Percentiles rank a stretch among this genome's conserved stretches.
Evolutionary conservation across 2,797 vertebrate genomes (phyloP).

Genomic region (Pipistrellus pipistrellus): DNA sequence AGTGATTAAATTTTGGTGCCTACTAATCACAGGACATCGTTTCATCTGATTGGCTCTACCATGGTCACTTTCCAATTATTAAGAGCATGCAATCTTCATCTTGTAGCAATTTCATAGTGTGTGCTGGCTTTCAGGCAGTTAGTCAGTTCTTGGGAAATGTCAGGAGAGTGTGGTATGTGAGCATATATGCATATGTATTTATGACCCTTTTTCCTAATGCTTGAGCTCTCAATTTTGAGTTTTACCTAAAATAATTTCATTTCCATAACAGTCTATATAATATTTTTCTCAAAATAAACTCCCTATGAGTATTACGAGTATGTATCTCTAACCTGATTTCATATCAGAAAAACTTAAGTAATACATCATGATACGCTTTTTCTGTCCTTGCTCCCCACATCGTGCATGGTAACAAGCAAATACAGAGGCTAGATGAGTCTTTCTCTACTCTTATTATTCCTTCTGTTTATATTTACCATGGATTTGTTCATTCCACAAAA

Average conservation of each 20-base stretch:
- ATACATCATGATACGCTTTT: not conserved
- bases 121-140: not conserved
- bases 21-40: slow-evolving; percentile 7
- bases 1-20: not conserved
- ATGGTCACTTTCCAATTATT: not conserved
- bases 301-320: not conserved
- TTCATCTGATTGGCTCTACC: not conserved
- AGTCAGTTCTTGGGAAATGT: not conserved
- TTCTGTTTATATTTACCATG: not conserved
- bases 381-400: not conserved
- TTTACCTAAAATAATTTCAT: slow-evolving; percentile 55
- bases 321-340: not conserved
- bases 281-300: slow-evolving; percentile 49
- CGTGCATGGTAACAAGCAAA: not conserved
- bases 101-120: not conserved
- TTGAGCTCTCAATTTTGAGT: slow-evolving; percentile 24
- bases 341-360: not conserved
- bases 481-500: slow-evolving; percentile 8
- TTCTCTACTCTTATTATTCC: not conserved
- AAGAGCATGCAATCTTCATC: not conserved
- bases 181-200: not conserved
- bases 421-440: not conserved
- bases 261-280: slow-evolving; percentile 14
- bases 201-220: slow-evolving; percentile 20
- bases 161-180: not conserved